Evolutionary conservation across 2,888 invertebrate species (phyloP), one percentile per base, ranked within the genome.

Genomic region (Leucoptera coffeella): DNA sequence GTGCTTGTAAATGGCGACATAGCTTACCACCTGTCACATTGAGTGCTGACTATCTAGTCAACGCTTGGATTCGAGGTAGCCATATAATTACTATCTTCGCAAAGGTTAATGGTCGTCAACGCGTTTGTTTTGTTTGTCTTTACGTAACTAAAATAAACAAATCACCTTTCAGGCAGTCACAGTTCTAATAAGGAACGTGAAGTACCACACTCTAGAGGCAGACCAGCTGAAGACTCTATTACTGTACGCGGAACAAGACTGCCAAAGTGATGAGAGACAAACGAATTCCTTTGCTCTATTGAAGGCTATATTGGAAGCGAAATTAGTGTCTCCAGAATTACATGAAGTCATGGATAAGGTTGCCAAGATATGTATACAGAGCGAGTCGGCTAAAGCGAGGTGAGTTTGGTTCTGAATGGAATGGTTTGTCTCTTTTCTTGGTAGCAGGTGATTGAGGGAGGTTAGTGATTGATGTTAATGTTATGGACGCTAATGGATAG

Each of bases 191-290:
- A 74, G 87, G 6, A 85, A 91, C 40, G 84, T 89, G 1, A 77
- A 81, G 34, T 79, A 80, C 37, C 79, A 85, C 47, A 73, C 65
- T 10, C 58, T 94, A 11, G 77, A 72, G 27, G 62, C 59, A 0
- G 83, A 87, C 3, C 91, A 95, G 49, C 56, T 93, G 7, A 85
- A 87, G 50, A 79, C 86, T 4, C 57, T 95, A 2, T 59, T 96
- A 8, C 62, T 87, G 2, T 95, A 94, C 41, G 85, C 88, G 1
- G 94, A 95, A 47, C 86, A 90, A 50, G 94, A 96, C 47, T 74
- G 96, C 15, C 78, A 88, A 44, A 89, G 89, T 41, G 75, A 80
- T 23, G 85, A 86, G 19, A 78, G 83, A 38, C 92, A 93, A 45
- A 79, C 88, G 0, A 89, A 89, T 19, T 93, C 93, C 0, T 96